Conservation (phyloP, 2,888 invertebrate species). For the Dicranocentrus wangi region DNA sequence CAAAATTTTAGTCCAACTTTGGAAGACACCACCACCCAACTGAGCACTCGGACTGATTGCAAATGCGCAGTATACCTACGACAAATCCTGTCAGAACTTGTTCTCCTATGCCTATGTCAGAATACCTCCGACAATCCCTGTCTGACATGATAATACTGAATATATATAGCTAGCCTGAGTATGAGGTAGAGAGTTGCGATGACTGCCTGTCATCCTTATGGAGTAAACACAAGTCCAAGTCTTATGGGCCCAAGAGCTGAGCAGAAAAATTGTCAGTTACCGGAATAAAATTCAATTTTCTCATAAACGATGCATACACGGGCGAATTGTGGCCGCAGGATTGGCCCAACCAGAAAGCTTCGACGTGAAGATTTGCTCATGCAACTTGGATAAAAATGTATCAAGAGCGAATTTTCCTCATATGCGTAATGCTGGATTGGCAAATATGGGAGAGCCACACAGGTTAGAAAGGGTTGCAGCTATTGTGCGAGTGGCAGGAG, state of each 20-base stretch:
- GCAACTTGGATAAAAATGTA: constrained; percentile 1
- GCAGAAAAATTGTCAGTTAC: constrained; percentile 67
- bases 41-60: neutral
- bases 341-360: constrained; percentile 44
- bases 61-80: constrained; percentile 24
- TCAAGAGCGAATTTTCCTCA: constrained; percentile 8
- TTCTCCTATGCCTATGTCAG: constrained; percentile 47
- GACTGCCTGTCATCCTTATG: constrained; percentile 28
- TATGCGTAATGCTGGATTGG: neutral
- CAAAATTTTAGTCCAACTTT: constrained; percentile 42
- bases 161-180: constrained; percentile 31
- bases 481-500: constrained; percentile 54
- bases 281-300: constrained; percentile 67
- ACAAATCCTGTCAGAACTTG: constrained; percentile 57
- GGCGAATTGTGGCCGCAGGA: constrained; percentile 23
- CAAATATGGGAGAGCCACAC: neutral
- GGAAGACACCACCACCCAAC: neutral
- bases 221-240: constrained; percentile 5
- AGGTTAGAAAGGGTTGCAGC: constrained; percentile 55
- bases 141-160: constrained; percentile 57
- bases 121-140: constrained; percentile 47
- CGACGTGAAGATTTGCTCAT: constrained; percentile 49
- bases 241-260: constrained; percentile 23
- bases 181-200: constrained; percentile 16
- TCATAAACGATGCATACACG: constrained; percentile 13